Evolutionary conservation across 2,797 vertebrate genomes (phyloP).

Genomic region (Lutjanus campechanus): DNA sequence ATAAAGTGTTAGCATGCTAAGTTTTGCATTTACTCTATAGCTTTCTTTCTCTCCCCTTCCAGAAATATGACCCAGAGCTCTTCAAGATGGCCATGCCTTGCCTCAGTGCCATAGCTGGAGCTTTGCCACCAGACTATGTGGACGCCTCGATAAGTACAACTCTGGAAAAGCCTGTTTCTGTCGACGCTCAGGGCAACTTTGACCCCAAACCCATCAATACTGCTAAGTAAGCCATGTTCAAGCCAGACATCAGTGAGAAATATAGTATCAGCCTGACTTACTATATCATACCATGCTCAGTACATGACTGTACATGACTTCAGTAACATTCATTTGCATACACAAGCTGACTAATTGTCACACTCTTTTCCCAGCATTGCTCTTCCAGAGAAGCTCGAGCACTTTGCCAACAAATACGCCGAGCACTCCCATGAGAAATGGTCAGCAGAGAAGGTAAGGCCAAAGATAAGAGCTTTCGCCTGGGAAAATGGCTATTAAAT

Average conservation of each 20-base stretch:
- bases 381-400: constrained; percentile 96
- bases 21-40: not conserved
- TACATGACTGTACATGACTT: not conserved
- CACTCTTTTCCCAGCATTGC: constrained; percentile 86
- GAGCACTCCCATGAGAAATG: constrained; percentile 98
- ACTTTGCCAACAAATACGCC: constrained; percentile 94
- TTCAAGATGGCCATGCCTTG: constrained; percentile 99
- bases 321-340: constrained; percentile 1
- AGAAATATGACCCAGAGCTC: constrained; percentile 97
- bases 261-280: not conserved
- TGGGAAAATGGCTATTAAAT: constrained; percentile 22
- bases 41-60: constrained; percentile 54
- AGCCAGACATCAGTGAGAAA: constrained; percentile 19
- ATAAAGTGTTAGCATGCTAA: not conserved
- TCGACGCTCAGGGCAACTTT: constrained; percentile 97
- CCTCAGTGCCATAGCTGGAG: constrained; percentile 97
- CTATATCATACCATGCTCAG: constrained; percentile 4
- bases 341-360: constrained; percentile 24
- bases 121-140: constrained; percentile 95
- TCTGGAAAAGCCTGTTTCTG: constrained; percentile 92
- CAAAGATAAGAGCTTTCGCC: constrained; percentile 13
- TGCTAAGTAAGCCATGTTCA: constrained; percentile 87
- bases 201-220: constrained; percentile 97
- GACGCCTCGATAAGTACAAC: constrained; percentile 90
- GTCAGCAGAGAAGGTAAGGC: constrained; percentile 95